Base-by-base conservation (phyloP, 2,113 vertebrate genomes). In the Pachycephala philippinensis region DNA sequence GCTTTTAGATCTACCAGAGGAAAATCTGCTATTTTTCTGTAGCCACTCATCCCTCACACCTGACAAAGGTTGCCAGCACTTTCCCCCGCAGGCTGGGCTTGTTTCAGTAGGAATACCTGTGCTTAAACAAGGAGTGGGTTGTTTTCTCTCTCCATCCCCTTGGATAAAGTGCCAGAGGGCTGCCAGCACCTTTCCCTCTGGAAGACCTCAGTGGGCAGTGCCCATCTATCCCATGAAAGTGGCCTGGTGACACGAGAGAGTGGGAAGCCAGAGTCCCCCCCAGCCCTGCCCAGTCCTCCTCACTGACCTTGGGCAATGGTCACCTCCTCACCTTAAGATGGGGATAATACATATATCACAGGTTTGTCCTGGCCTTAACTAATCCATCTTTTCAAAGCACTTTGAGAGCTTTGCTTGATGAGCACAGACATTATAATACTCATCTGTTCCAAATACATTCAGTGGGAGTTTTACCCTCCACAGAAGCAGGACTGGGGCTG, bases 371-470 rank as follows among this genome's bases (percentile, higher is more conserved):
- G 49, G 71, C 68, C 92, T 90, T 84, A 33, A 92, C 52, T 95
- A 97, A 95, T 95, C 95, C 93, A 93, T 39, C 95, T 94, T 89
- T 90, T 79, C 80, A 94, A 96, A 95, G 85, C 64, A 75, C 80
- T 87, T 81, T 66, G 90, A 89, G 92, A 90, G 96, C 93, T 97
- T 97, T 96, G 90, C 83, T 89, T 90, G 92, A 96, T 94, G 95
- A 96, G 92, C 49, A 53, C 13, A 89, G 96, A 92, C 90, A 50
- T 40, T 35, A 9, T 94, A 97, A 96, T 94, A 45, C 92, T 92
- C 30, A 11, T 49, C 76, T 89, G 96, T 14, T 96, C 95, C 76
- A n/a, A 64, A 96, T 90, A 89, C 76, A 87, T 17, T 37, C 76
- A 13, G 1, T 8, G 28, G 60, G 22, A 87, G 69, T 75, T 89